Conservation (phyloP, 2,888 invertebrate genomes). For the Embidobia sp. region DNA sequence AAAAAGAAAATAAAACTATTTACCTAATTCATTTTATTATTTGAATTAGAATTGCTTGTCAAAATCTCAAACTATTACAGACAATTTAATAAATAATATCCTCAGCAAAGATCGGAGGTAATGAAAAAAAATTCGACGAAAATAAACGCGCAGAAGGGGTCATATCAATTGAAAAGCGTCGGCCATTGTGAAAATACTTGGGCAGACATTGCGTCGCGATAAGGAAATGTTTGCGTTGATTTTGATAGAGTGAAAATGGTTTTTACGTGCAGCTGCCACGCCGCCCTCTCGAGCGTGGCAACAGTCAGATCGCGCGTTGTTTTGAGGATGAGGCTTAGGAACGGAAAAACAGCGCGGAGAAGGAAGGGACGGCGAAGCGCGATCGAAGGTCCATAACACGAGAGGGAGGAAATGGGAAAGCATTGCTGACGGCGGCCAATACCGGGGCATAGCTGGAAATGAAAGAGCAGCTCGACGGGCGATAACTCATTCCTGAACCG, state of each 20-base stretch:
- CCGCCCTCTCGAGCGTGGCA: conserved; percentile 48
- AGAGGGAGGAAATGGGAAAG: conserved; percentile 71
- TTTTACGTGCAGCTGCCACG: conserved; percentile 64
- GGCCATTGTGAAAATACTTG: conserved; percentile 20
- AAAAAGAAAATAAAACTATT: no score
- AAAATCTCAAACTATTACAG: not conserved
- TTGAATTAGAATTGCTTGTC: no score
- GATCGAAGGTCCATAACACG: conserved; percentile 63
- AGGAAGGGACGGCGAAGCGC: conserved; percentile 59
- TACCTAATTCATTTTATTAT: no score
- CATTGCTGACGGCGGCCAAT: conserved; percentile 73
- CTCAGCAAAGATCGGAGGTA: no score
- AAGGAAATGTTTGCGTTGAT: conserved; percentile 46
- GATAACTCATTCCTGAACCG: conserved; percentile 81
- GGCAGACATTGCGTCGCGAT: conserved; percentile 41
- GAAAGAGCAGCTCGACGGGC: conserved; percentile 80
- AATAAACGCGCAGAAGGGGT: no score
- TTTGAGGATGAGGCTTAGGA: conserved; percentile 57
- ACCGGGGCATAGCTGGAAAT: conserved; percentile 78
- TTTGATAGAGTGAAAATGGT: conserved; percentile 62
- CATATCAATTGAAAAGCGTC: conserved; percentile 33
- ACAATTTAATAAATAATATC: no score
- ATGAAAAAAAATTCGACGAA: not conserved
- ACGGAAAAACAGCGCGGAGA: conserved; percentile 51
- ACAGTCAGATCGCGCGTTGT: conserved; percentile 47